Evolutionary conservation across 30 jellyfish, hydroid and myxozoan species (phyloP), one percentile per base, ranked within the genome.

Genomic region (Pseudorhiza aurosa): DNA sequence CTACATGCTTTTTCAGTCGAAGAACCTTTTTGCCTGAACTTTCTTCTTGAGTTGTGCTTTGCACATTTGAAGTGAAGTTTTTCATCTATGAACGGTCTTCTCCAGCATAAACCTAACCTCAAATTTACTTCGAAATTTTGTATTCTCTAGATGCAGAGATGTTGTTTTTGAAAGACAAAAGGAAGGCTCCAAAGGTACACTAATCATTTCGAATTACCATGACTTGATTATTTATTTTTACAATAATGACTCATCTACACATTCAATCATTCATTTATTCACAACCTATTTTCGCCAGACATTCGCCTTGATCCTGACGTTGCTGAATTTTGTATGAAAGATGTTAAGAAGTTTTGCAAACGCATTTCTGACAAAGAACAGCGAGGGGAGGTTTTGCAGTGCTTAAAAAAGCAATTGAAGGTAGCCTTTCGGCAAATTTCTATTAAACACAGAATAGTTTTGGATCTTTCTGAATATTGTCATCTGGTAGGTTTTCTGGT

Each of bases 271-370:
- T 39, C 50, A 5, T 39, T 39, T 5, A 7, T 5, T 39, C 12
- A 39, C 12, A 39, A 39, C 12, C 50, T 39, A 69, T 58, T 47
- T 5, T 85, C 40, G 49, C 8, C 32, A 85, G 96, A 85, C 32
- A 39, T 80, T 68, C 71, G 77, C 0, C 88, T 93, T 28, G 99
- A 93, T 56, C 94, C 97, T 28, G 99, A 93, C 58, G 49, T 93
- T 1, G 81, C 85, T 18, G 89, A 82, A 62, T 64, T 57, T 76
- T 93, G 99, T 82, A 64, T 32, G 32, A 65, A 63, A 11, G 99
- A 93, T 53, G 94, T 83, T 22, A 30, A 58, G 24, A 81, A 68
- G 72, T 78, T 78, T 42, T 93, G 99, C 77, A 33, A 28, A 1
- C 40, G 45, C 4, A 77, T 64, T n/a, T 43, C 30, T 12, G 59